Base-by-base conservation (phyloP, 2,888 invertebrate species). In the Macropis europaea region DNA sequence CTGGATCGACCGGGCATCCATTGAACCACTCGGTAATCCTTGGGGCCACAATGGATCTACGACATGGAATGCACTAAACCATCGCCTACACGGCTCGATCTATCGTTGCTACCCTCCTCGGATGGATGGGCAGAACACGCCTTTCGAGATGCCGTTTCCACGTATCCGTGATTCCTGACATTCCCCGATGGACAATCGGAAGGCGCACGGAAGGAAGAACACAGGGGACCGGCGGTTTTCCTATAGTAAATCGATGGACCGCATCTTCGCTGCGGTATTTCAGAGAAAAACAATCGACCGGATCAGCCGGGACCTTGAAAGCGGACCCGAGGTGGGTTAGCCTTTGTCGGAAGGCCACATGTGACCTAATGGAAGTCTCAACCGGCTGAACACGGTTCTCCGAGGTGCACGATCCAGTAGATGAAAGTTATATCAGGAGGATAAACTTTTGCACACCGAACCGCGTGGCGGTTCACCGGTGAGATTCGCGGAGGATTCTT, bases 11-110 rank as follows among this genome's bases (percentile, higher is more conserved):
- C 52, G 50, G 15, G 47, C 42, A 73, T 73, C 61, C 80, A 78
- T 81, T 80, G 69, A 81, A 76, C 75, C 63, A 64, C 66, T 45
- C 47, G 78, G 79, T 80, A 80, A 80, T 80, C 79, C 79, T 76
- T 57, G 47, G 73, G 63, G 62, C 76, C 76, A 71, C 81, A 81
- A 80, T 80, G 79, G 79, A 77, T 78, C 79, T 67, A 81, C 75
- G 75, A 71, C 81, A 66, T 54, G 81, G 81, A 80, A 80, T 75
- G 70, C 81, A 76, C 70, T 69, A 72, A 68, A 81, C 72, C 81
- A 71, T 80, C 66, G 73, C 54, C 56, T 72, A 68, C 78, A 73
- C 54, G 59, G 42, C 62, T 59, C 81, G 69, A 77, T 75, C 72
- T 75, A 77, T 77, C 75, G 70, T 26, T n/a, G n/a, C n/a, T n/a